A percentile compares a stretch with the other conserved stretches of the same genome.
Evolutionary conservation across 2,113 vertebrate genomes (phyloP).

Genomic region (Callospermophilus lateralis): DNA sequence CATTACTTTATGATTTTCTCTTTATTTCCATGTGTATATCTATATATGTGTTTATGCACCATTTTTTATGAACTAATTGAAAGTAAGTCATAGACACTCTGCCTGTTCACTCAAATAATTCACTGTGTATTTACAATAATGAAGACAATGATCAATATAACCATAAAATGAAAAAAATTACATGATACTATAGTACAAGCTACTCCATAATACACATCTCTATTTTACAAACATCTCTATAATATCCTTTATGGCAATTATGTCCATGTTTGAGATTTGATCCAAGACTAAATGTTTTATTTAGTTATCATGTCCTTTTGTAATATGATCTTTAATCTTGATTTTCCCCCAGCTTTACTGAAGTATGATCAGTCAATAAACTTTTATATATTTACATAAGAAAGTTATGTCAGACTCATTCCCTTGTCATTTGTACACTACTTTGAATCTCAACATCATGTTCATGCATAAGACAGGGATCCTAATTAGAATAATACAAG

Average conservation of each 20-base stretch:
- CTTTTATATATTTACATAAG: too few species aligned
- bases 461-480: too few species aligned
- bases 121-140: background rate
- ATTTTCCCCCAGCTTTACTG: background rate
- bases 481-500: too few species aligned
- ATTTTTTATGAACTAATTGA: background rate
- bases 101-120: background rate
- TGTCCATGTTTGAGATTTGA: background rate
- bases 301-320: background rate
- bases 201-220: background rate
- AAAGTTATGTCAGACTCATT: too few species aligned
- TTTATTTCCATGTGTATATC: background rate
- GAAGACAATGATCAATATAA: background rate
- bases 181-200: background rate
- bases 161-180: background rate
- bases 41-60: background rate
- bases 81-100: background rate
- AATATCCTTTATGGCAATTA: background rate
- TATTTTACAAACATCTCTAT: background rate
- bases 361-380: too few species aligned
- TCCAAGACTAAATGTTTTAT: background rate
- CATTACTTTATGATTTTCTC: background rate
- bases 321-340: background rate
- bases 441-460: too few species aligned
- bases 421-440: too few species aligned